phyloP scores from a whole-genome alignment of 37 sponge, comb jelly and placozoan species.

The Geodia barretti region DNA sequence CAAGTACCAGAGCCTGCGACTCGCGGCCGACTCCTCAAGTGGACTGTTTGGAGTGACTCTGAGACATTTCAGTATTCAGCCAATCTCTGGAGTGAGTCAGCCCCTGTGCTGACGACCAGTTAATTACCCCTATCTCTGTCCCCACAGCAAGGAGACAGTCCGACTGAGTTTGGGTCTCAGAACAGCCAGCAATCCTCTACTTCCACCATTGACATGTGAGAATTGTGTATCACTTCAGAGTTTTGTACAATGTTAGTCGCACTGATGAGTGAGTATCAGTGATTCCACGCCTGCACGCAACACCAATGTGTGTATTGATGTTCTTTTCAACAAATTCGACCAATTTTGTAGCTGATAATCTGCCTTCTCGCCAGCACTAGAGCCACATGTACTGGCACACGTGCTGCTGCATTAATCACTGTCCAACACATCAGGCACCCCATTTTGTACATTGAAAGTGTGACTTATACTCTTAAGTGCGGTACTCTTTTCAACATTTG shows the following conservation, averaged over 20 bases:
- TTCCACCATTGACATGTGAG: background rate
- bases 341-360: no score
- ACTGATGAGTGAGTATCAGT: no score
- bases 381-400: slow-evolving; percentile 34
- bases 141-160: background rate
- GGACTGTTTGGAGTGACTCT: slow-evolving; percentile 63
- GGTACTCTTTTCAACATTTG: no score
- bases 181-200: background rate
- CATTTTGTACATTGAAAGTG: background rate
- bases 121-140: background rate
- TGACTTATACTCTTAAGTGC: slow-evolving; percentile 45
- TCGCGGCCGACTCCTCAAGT: slow-evolving; percentile 12
- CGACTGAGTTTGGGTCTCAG: background rate
- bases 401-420: background rate
- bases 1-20: slow-evolving; percentile 35
- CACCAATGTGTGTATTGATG: no score
- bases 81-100: slow-evolving; percentile 3
- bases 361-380: background rate
- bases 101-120: no score
- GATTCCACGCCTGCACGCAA: no score
- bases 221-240: background rate
- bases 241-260: no score
- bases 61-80: slow-evolving; percentile 62
- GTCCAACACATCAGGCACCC: slow-evolving; percentile 28
- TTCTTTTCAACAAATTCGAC: no score